Evolutionary conservation across 1,140 invertebrate species (phyloP), one percentile per base, ranked within the genome.

Genomic region (Drosophila bocqueti): DNA sequence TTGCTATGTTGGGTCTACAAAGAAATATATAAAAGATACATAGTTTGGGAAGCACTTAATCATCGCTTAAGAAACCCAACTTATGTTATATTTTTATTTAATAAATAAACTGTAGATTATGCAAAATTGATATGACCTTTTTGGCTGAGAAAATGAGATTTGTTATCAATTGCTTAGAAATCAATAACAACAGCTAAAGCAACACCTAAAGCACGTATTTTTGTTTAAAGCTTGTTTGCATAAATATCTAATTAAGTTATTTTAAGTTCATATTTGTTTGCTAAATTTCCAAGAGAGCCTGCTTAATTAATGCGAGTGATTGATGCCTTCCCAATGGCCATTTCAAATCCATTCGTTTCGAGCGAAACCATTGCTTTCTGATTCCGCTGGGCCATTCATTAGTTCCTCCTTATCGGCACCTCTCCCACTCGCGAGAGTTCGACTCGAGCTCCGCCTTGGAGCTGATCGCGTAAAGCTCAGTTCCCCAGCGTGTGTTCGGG

Each of bases 321-420:
- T 11, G 63, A 63, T 65, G 11, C 16, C 29, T 4, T 18, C 13
- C 29, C 11, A 63, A 65, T 26, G 26, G 7, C 58, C 40, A 63
- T 65, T 65, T 8, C 58, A n/a, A 65, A 63, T 34, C 40, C 57
- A 65, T 62, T 65, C 13, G 63, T 45, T 31, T 10, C 40, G n/a
- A 36, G 6, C 11, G 9, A n/a, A 13, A 10, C 29, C 16, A 43
- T 61, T 16, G 16, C 26, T n/a, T 64, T 43, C 3, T 4, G 38
- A 34, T 62, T 38, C 31, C 40, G 24, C 21, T 13, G 11, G 34
- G 55, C 40, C 59, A 64, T 47, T 47, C 47, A 67, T 47, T 64
- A 64, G 64, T n/a, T 45, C 62, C 63, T 54, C 38, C 63, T 52
- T 67, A 52, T 69, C 62, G 21, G 16, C 66, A 26, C 16, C 59